Conservation (phyloP, 2,113 vertebrate species). For the Pycnonotus jocosus region DNA sequence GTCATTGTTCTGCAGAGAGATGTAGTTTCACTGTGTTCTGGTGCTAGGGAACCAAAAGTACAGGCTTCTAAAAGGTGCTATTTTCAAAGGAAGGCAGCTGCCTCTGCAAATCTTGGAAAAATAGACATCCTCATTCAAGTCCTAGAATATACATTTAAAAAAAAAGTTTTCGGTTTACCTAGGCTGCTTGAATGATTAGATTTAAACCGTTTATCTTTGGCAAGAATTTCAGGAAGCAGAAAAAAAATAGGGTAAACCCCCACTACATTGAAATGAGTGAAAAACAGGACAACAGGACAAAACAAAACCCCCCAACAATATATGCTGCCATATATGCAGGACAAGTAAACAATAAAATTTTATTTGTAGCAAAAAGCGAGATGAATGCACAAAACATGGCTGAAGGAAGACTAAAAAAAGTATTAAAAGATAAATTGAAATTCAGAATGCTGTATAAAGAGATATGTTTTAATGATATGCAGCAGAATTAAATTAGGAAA, state of each 20-base stretch:
- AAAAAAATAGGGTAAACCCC: background rate
- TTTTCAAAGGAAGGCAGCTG: slow-evolving; percentile 21
- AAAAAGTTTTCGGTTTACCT: background rate
- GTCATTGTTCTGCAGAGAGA: background rate
- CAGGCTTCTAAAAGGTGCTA: slow-evolving; percentile 11
- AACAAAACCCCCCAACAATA: background rate
- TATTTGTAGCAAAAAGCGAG: background rate
- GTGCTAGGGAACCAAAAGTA: slow-evolving; percentile 8
- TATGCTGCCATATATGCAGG: background rate
- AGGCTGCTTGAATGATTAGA: background rate
- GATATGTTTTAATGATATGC: background rate
- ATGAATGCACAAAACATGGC: background rate
- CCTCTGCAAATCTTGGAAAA: background rate
- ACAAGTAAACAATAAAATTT: background rate
- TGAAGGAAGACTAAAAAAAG: background rate
- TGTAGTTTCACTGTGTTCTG: background rate
- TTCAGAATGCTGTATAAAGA: background rate
- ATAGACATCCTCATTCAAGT: background rate
- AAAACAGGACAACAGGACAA: background rate
- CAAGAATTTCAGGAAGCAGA: background rate
- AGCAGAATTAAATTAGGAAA: background rate
- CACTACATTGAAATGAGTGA: background rate
- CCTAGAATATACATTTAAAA: background rate
- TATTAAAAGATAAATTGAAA: background rate
- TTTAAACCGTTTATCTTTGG: background rate